Conservation (phyloP, 2,113 vertebrate species). For the Entosphenus tridentatus region DNA sequence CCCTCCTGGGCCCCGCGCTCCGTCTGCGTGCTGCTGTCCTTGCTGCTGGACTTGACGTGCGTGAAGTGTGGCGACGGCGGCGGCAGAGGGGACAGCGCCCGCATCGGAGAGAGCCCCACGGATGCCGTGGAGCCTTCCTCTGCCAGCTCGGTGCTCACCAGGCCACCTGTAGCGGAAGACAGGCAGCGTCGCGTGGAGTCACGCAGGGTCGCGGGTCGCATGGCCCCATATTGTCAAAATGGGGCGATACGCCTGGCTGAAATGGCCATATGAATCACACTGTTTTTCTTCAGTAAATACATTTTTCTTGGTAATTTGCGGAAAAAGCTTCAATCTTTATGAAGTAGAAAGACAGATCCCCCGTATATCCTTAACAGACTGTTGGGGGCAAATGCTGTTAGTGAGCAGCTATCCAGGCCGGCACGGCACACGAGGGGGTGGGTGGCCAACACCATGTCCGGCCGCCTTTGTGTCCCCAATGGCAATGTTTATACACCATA, state of each 20-base stretch:
- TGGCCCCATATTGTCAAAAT: background rate
- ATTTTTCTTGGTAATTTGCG: too few relatives aligned
- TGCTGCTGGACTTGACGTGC: conserved; percentile 25
- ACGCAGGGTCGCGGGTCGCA: background rate
- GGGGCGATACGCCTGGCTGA: background rate
- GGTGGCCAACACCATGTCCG: too few relatives aligned
- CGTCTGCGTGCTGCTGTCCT: conserved; percentile 53
- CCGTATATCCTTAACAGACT: too few relatives aligned
- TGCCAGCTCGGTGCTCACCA: background rate
- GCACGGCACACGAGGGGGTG: too few relatives aligned
- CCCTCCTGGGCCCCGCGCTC: conserved; percentile 17
- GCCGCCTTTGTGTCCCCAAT: too few relatives aligned
- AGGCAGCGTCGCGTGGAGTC: background rate
- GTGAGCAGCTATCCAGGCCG: too few relatives aligned
- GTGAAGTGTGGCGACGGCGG: conserved; percentile 10
- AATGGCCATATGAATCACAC: too few relatives aligned
- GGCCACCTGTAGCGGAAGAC: background rate
- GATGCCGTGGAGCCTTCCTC: conserved; percentile 1
- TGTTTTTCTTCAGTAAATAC: too few relatives aligned
- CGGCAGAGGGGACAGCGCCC: background rate
- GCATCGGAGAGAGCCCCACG: background rate
- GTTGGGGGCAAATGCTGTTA: too few relatives aligned
- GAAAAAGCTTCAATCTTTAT: too few relatives aligned
- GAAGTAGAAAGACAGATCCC: too few relatives aligned
- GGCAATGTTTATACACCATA: too few relatives aligned